Conservation (phyloP, 2,797 vertebrate species). For the Helarctos malayanus region DNA sequence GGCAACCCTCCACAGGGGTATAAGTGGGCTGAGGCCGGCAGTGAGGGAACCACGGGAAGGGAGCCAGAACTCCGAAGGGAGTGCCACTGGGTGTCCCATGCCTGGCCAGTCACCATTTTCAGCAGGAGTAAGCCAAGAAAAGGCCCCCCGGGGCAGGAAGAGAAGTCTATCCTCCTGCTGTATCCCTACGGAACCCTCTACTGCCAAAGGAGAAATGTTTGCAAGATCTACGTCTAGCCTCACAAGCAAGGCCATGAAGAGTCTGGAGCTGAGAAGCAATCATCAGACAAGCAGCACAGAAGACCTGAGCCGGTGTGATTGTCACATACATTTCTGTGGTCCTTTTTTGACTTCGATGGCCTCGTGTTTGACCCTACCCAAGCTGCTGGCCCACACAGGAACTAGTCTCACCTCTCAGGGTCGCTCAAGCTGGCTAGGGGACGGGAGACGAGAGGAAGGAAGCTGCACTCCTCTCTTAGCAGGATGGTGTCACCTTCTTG, state of each 20-base stretch:
- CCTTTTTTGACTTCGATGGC: neutral
- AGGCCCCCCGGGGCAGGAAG: neutral
- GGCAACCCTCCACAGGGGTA: neutral
- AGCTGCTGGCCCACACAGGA: neutral
- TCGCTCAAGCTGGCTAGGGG: neutral
- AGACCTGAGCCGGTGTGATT: neutral
- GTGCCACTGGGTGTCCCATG: accelerated
- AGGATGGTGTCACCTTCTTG: neutral
- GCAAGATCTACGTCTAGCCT: neutral
- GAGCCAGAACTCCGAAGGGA: neutral
- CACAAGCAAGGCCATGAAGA: neutral
- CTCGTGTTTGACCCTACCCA: neutral
- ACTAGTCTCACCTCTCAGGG: neutral
- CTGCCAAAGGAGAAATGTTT: neutral
- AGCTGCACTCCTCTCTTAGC: neutral
- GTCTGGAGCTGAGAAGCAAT: neutral
- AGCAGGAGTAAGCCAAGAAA: neutral
- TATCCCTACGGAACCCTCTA: neutral
- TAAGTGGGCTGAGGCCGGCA: neutral
- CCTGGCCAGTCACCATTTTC: neutral
- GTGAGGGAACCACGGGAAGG: neutral
- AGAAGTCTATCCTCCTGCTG: neutral
- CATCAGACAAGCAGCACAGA: neutral
- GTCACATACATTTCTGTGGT: neutral
- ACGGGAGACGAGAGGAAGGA: neutral